Conservation (phyloP, 1,140 invertebrate genomes). For the Cataglyphis hispanica region DNA sequence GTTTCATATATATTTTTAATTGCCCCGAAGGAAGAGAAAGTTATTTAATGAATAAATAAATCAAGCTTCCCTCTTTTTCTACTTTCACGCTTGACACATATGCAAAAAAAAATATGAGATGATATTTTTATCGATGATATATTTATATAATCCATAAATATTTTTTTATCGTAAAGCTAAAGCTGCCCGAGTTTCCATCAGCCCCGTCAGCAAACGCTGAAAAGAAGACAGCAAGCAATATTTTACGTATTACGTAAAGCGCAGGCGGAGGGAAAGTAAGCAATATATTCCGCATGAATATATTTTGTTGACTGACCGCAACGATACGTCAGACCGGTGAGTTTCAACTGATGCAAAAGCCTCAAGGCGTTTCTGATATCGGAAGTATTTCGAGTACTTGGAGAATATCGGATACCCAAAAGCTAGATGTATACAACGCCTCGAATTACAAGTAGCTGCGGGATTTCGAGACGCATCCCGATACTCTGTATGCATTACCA, state of each 20-base stretch:
- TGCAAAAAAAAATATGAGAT: not conserved
- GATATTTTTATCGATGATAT: not conserved
- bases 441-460: conserved; percentile 72
- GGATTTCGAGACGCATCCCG: conserved; percentile 34
- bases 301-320: conserved; percentile 61
- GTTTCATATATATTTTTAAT: not conserved
- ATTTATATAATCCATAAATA: not conserved
- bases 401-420: conserved; percentile 62
- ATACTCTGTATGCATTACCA: conserved; percentile 60
- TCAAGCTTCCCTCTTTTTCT: not conserved
- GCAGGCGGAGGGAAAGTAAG: conserved; percentile 3
- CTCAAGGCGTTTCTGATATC: conserved; percentile 37
- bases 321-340: conserved; percentile 41
- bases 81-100: not conserved
- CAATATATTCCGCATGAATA: conserved; percentile 47
- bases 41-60: not conserved
- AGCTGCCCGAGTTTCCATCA: not conserved
- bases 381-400: conserved; percentile 62
- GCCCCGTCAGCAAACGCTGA: conserved; percentile 16
- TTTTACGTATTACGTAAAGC: conserved; percentile 46
- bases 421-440: conserved; percentile 56
- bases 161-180: not conserved
- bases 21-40: not conserved
- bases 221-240: conserved; percentile 34
- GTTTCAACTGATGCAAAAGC: conserved; percentile 34